These are phyloP conservation scores for Acromyrmex charruanus DNA, from an alignment of 1,140 invertebrate species.

Conservation along the genomic window DNA sequence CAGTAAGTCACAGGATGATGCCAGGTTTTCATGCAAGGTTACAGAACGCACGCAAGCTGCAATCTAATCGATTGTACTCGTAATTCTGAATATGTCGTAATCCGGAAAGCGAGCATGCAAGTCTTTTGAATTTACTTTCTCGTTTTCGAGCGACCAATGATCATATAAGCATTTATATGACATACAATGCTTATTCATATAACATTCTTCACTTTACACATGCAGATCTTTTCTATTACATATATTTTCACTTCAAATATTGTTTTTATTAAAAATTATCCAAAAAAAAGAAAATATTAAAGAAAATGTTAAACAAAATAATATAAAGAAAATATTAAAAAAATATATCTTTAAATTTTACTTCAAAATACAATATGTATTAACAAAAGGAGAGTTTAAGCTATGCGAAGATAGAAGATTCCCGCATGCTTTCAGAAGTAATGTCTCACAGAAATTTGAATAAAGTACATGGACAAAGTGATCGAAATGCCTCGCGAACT, in stretches of 20 bases:
- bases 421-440: background rate
- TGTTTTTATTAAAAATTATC: background rate
- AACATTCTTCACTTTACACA: background rate
- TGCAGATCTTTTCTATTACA: background rate
- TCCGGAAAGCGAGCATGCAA: background rate
- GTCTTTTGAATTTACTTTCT: constrained; percentile 20
- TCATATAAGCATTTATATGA: background rate
- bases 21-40: constrained; percentile 43
- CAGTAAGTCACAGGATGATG: constrained; percentile 26
- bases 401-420: background rate
- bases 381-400: background rate
- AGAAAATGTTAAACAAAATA: background rate
- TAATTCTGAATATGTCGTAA: constrained; percentile 47
- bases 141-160: background rate
- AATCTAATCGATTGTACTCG: constrained; percentile 49
- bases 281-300: background rate
- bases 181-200: background rate
- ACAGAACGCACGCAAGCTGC: constrained; percentile 37
- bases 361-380: background rate
- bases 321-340: background rate
- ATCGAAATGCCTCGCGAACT: background rate
- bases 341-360: background rate
- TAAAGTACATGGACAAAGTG: background rate
- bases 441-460: constrained; percentile 6
- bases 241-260: background rate